Percentiles rank a stretch among this genome's conserved stretches.
Conservation (phyloP, 2,797 vertebrate genomes). For the Morelia viridis region DNA sequence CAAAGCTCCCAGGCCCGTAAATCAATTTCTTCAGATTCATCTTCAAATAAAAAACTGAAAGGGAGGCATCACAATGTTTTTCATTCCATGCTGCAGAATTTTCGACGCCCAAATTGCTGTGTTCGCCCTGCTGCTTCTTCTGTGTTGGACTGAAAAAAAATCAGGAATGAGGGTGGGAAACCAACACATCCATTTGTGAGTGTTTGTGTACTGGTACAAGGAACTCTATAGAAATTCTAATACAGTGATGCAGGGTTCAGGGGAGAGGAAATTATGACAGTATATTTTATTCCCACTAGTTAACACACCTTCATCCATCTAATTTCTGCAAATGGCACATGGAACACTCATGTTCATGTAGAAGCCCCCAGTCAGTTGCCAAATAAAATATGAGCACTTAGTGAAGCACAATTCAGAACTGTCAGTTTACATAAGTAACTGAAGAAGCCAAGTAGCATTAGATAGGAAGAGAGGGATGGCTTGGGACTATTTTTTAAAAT, state of each 20-base stretch:
- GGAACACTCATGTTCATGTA: background rate
- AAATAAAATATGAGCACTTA: slow-evolving; percentile 60
- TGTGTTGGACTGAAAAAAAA: slow-evolving; percentile 81
- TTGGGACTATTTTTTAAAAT: slow-evolving; percentile 7
- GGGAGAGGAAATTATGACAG: background rate
- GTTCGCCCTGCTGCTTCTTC: slow-evolving; percentile 86
- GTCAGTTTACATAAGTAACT: slow-evolving; percentile 40
- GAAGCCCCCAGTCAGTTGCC: slow-evolving; percentile 8
- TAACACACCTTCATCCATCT: slow-evolving; percentile 15
- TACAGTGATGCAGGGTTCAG: slow-evolving; percentile 39
- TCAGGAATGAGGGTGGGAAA: background rate
- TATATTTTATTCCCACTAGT: slow-evolving; percentile 46
- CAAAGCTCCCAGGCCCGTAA: slow-evolving; percentile 81
- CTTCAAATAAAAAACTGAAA: slow-evolving; percentile 85
- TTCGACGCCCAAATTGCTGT: slow-evolving; percentile 93
- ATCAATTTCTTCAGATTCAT: slow-evolving; percentile 82
- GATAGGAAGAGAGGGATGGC: slow-evolving; percentile 25
- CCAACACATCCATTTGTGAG: background rate
- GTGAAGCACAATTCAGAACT: slow-evolving; percentile 62
- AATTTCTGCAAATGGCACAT: slow-evolving; percentile 41
- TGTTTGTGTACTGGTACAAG: background rate
- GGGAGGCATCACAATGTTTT: slow-evolving; percentile 88
- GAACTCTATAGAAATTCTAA: slow-evolving; percentile 24
- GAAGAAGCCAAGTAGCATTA: slow-evolving; percentile 26
- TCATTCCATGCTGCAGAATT: slow-evolving; percentile 92